Conservation (phyloP, 1,140 invertebrate species). For the Pogonomyrmex barbatus region DNA sequence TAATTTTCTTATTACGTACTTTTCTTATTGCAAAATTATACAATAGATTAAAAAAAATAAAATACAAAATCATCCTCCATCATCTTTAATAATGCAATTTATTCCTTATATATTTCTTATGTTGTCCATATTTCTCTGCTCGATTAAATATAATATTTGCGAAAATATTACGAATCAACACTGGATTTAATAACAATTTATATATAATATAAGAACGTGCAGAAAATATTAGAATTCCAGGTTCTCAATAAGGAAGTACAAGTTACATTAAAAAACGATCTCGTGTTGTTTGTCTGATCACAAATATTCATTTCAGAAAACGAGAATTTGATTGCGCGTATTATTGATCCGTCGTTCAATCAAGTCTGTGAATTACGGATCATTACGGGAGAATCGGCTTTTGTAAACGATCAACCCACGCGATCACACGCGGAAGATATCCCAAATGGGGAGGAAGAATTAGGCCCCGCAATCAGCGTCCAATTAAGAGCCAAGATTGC, state of each 20-base stretch:
- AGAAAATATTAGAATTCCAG: too few relatives aligned
- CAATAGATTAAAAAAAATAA: background rate
- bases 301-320: background rate
- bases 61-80: background rate
- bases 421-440: constrained; percentile 58
- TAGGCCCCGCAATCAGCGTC: constrained; percentile 65
- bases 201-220: background rate
- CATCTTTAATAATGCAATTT: background rate
- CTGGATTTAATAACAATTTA: constrained; percentile 4
- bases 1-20: constrained; percentile 8
- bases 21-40: background rate
- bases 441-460: constrained; percentile 30
- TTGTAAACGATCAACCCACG: constrained; percentile 17
- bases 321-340: background rate
- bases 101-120: background rate
- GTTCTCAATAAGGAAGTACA: too few relatives aligned
- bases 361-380: constrained; percentile 52
- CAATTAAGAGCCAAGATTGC: constrained; percentile 61
- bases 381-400: constrained; percentile 40
- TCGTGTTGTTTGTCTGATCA: background rate
- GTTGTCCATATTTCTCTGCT: background rate
- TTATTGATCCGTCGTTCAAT: constrained; percentile 32
- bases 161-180: background rate
- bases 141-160: constrained; percentile 9
- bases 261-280: background rate